These are phyloP conservation scores for Eudasyphora cyanicolor DNA, from an alignment of 2,888 invertebrate species.

Conservation along the genomic window DNA sequence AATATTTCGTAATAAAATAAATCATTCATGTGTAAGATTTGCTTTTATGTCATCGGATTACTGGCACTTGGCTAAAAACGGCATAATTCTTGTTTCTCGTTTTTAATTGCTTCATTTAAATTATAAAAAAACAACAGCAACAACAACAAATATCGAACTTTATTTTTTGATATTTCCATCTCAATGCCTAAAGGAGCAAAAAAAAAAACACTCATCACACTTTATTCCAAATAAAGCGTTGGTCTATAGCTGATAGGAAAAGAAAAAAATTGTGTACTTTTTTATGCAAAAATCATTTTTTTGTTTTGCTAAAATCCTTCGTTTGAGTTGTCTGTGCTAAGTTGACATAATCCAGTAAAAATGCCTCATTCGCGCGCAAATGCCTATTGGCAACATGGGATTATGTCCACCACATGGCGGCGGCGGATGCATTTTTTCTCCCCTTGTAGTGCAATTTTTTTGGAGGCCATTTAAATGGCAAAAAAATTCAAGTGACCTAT, in stretches of 20 bases:
- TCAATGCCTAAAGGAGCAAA: neutral
- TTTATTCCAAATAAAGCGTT: neutral
- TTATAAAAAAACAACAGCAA: slow-evolving; percentile 11
- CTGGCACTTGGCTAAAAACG: neutral
- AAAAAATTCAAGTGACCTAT: neutral
- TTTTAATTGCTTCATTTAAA: slow-evolving; percentile 47
- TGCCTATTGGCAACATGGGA: neutral
- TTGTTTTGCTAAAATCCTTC: neutral
- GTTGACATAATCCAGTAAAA: slow-evolving; percentile 26
- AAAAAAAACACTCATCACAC: neutral
- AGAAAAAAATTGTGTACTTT: neutral
- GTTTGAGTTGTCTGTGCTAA: neutral
- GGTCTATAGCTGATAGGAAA: neutral
- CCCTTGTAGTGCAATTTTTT: neutral
- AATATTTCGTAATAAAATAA: slow-evolving; percentile 29
- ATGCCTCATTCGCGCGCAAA: neutral
- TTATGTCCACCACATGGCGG: neutral
- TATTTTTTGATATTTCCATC: slow-evolving; percentile 15
- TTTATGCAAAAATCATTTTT: neutral
- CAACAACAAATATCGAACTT: slow-evolving; percentile 10
- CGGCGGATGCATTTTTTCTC: too few species aligned
- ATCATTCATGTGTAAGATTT: slow-evolving; percentile 32
- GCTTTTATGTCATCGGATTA: slow-evolving; percentile 34
- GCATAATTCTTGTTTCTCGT: slow-evolving; percentile 22
- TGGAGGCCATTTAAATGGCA: neutral